Percentiles rank a stretch among this genome's conserved stretches.
Conservation (phyloP, 2,113 vertebrate genomes). For the Verasper variegatus region DNA sequence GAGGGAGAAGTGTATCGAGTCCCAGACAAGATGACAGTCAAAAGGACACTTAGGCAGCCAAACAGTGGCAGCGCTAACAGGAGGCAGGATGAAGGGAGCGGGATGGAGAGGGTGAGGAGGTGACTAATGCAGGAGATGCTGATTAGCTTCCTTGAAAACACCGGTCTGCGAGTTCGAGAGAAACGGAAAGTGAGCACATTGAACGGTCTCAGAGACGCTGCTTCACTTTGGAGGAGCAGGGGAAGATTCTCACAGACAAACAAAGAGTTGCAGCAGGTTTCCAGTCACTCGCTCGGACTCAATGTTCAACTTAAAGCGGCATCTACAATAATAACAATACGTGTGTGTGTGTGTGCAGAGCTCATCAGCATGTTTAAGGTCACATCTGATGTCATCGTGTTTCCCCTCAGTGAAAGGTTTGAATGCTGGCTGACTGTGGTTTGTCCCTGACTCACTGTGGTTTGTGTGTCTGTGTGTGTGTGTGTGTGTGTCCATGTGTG, state of each 20-base stretch:
- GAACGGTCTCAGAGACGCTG: conserved; percentile 29
- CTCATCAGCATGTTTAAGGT: conserved; percentile 71
- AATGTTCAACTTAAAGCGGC: too few relatives aligned
- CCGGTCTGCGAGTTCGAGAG: conserved; percentile 31
- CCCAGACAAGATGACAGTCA: conserved; percentile 71
- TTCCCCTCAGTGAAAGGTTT: conserved; percentile 61
- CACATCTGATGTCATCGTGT: conserved; percentile 71
- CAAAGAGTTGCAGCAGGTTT: conserved; percentile 4
- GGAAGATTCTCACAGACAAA: conserved; percentile 8
- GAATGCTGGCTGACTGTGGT: conserved; percentile 20
- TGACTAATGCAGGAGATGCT: conserved; percentile 66
- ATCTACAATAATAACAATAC: conserved; percentile 47
- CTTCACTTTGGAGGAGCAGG: conserved; percentile 25
- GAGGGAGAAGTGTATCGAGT: conserved; percentile 58
- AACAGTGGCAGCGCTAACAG: conserved; percentile 54
- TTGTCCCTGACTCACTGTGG: conserved; percentile 60
- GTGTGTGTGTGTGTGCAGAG: conserved; percentile 16
- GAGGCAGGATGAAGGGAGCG: conserved; percentile 26
- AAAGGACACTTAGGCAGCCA: conserved; percentile 64
- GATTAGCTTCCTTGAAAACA: conserved; percentile 35
- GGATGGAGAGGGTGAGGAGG: conserved; percentile 60
- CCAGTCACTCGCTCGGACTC: neutral
- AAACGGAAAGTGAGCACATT: conserved; percentile 59
- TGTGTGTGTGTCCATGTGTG: conserved; percentile 19
- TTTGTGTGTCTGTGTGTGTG: conserved; percentile 40